Base-by-base conservation (phyloP, 2,888 invertebrate species). In the Hypselothyrea guttata region DNA sequence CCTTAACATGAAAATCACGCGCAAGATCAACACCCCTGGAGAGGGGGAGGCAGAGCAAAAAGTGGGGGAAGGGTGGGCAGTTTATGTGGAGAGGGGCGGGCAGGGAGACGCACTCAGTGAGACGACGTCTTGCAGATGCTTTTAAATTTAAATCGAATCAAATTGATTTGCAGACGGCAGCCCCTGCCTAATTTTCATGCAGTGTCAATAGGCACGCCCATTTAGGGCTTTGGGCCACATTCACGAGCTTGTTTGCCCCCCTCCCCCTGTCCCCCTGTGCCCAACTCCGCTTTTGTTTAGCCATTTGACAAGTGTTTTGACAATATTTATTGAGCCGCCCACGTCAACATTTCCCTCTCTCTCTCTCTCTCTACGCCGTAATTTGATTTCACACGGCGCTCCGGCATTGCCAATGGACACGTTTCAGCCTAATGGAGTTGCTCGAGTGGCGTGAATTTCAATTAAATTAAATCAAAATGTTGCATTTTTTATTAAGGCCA, bases 71-170 rank as follows among this genome's bases (percentile, higher is more conserved):
- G 30, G 8, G 18, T 15, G 31, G 11, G 34, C 1, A 11, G 4
- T 4, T n/a, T n/a, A n/a, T n/a, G n/a, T n/a, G n/a, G 8, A 4
- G 11, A 7, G 27, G 4, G 31, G n/a, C 18, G 11, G 11, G 9
- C 45, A 15, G 34, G 34, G 18, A 11, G 35, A 56, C 46, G 48
- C 70, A 70, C 40, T 59, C 54, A 48, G 8, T 46, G 53, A 30
- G 69, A 11, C 55, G 57, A 51, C 40, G 64, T 44, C 56, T 57
- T 51, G 72, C 85, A 84, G 76, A 75, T 75, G 79, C 86, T 86
- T 88, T 88, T 88, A 88, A 88, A 88, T 86, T 86, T 81, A 88
- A 88, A 88, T 88, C 88, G 88, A 88, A 88, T 88, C 86, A 87
- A 88, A 88, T 88, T 88, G 88, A 88, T 88, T 88, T 87, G 75